Percentiles rank a stretch among this genome's conserved stretches.
phyloP scores from a whole-genome alignment of 1,140 invertebrate genomes.

The Leptinotarsa undecemlineata region DNA sequence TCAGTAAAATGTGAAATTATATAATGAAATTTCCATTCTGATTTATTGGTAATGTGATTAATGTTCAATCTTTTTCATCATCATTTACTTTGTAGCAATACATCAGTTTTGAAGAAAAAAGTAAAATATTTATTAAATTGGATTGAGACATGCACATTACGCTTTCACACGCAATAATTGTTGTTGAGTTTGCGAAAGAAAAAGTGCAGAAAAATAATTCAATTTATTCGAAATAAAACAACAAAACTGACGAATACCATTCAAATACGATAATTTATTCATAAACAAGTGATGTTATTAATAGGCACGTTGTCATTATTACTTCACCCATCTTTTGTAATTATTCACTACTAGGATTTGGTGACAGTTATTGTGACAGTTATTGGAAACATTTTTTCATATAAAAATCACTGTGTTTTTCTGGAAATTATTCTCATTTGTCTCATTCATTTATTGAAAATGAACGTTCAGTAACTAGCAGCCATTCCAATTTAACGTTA shows the following conservation, averaged over 20 bases:
- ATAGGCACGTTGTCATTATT: constrained; percentile 5
- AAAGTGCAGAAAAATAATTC: background rate
- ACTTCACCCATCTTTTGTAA: constrained; percentile 7
- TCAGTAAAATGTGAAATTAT: constrained; percentile 8
- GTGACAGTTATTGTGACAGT: background rate
- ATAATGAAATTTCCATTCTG: constrained; percentile 3
- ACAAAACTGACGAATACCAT: background rate
- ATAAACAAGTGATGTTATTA: background rate
- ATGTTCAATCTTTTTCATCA: constrained; percentile 12
- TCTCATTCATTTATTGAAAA: too few relatives aligned
- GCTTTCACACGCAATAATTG: constrained; percentile 13
- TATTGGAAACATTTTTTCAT: too few relatives aligned
- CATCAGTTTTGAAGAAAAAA: constrained; percentile 11
- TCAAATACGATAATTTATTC: background rate
- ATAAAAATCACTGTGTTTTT: too few relatives aligned
- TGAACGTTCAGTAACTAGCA: too few relatives aligned
- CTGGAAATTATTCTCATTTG: too few relatives aligned
- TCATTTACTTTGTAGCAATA: background rate
- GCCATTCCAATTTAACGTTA: too few relatives aligned
- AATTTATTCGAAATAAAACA: background rate
- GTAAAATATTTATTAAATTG: constrained; percentile 19
- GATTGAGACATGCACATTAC: constrained; percentile 20
- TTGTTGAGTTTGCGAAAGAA: background rate
- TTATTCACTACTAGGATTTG: background rate
- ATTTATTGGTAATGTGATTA: constrained; percentile 12